Percentiles rank a stretch among this genome's conserved stretches.
These are phyloP conservation scores for Aporrectodea caliginosa DNA, from an alignment of 1,140 invertebrate species.

Conservation along the genomic window DNA sequence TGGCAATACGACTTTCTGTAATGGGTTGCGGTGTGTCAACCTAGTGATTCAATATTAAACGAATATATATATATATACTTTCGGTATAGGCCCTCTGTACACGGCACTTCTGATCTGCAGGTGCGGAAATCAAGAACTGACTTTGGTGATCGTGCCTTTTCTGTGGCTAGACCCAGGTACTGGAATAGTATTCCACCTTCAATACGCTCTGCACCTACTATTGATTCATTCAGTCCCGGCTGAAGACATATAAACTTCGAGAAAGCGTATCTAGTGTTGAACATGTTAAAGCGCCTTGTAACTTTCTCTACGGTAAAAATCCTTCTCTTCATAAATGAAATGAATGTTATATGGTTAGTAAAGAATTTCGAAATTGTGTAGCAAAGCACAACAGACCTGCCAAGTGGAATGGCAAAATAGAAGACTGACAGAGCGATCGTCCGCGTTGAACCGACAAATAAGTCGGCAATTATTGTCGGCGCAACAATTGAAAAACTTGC, in stretches of 20 bases:
- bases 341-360: no score
- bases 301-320: not conserved
- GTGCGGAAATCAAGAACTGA: no score
- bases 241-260: not conserved
- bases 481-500: slow-evolving; percentile 98
- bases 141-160: no score
- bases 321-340: no score
- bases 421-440: slow-evolving; percentile 95
- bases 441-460: slow-evolving; percentile 80
- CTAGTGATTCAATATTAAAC: no score
- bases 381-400: slow-evolving; percentile 80
- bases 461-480: slow-evolving; percentile 96
- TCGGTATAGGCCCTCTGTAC: not conserved
- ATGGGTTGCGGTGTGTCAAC: no score
- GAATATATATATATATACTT: not conserved
- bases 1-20: no score
- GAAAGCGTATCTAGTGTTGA: not conserved
- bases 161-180: no score
- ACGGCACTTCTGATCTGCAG: not conserved
- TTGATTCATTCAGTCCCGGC: not conserved
- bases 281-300: not conserved
- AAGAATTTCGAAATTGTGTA: no score
- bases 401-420: slow-evolving; percentile 99
- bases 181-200: no score
- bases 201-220: no score